Conservation (phyloP, 2,888 invertebrate genomes). For the Hartigia nigra region DNA sequence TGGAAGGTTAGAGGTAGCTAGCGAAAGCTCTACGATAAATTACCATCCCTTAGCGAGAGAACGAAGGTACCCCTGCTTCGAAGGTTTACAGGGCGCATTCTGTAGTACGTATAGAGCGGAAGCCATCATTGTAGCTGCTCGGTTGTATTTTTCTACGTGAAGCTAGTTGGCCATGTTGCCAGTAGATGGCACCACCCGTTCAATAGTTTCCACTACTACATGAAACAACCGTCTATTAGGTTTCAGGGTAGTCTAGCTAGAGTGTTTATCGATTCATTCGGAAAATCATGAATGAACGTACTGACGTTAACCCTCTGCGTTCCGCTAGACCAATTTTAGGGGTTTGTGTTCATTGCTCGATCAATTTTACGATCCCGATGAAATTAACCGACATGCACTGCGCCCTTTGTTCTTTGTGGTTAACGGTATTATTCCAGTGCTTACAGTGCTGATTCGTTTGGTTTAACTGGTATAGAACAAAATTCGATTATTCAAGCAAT, state of each 20-base stretch:
- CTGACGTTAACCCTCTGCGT: background rate
- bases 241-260: background rate
- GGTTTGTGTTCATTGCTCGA: background rate
- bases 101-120: background rate
- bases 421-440: background rate
- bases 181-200: background rate
- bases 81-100: background rate
- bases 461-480: background rate
- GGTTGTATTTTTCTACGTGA: background rate
- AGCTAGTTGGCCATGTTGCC: background rate
- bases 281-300: conserved; percentile 50
- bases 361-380: background rate
- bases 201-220: background rate
- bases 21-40: background rate
- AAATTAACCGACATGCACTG: background rate
- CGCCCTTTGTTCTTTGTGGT: background rate
- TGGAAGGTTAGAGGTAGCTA: background rate
- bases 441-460: background rate
- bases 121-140: background rate
- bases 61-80: background rate
- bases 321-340: background rate
- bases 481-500: background rate
- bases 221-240: background rate
- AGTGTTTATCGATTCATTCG: conserved; percentile 41
- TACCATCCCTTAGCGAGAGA: background rate